Evolutionary conservation across 2,888 invertebrate genomes (phyloP).

Genomic region (Drosophila buzzatii): DNA sequence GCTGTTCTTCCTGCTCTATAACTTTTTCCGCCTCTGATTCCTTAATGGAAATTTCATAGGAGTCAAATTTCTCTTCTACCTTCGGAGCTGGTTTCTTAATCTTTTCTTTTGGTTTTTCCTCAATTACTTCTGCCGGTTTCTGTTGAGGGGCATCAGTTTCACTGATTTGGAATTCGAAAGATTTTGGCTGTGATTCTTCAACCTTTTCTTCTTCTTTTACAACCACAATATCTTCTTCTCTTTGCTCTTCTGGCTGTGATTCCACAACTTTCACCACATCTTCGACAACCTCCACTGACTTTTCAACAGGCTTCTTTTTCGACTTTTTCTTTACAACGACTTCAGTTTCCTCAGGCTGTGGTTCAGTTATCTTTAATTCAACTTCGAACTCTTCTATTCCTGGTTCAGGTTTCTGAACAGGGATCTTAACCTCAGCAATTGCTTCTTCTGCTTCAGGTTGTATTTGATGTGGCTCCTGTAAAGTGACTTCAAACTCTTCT

Average conservation of each 20-base stretch:
- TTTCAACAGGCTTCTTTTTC: constrained; percentile 61
- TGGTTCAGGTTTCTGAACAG: constrained; percentile 57
- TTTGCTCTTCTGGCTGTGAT: constrained; percentile 30
- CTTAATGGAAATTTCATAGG: constrained; percentile 75
- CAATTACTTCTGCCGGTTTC: constrained; percentile 61
- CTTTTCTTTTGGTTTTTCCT: constrained; percentile 60
- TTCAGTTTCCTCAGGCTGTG: constrained; percentile 70
- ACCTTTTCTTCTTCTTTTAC: constrained; percentile 22
- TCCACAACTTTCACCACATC: constrained; percentile 38
- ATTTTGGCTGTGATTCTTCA: constrained; percentile 36
- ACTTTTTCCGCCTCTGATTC: constrained; percentile 66
- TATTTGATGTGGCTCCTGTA: constrained; percentile 68
- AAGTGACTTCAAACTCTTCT: constrained; percentile 77
- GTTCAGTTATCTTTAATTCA: constrained; percentile 67
- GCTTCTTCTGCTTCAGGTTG: constrained; percentile 70
- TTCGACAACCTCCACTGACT: constrained; percentile 49
- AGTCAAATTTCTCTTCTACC: constrained; percentile 59
- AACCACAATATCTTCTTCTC: constrained; percentile 17
- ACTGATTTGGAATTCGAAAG: constrained; percentile 71
- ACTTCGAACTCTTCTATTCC: constrained; percentile 83
- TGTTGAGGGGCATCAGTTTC: constrained; percentile 74
- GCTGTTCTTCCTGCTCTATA: constrained; percentile 50
- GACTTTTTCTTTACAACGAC: constrained; percentile 69
- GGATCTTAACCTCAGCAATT: constrained; percentile 56
- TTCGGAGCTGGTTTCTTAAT: constrained; percentile 52